These are phyloP conservation scores for Drosophila oshimai DNA, from an alignment of 1,140 invertebrate species.

Conservation along the genomic window DNA sequence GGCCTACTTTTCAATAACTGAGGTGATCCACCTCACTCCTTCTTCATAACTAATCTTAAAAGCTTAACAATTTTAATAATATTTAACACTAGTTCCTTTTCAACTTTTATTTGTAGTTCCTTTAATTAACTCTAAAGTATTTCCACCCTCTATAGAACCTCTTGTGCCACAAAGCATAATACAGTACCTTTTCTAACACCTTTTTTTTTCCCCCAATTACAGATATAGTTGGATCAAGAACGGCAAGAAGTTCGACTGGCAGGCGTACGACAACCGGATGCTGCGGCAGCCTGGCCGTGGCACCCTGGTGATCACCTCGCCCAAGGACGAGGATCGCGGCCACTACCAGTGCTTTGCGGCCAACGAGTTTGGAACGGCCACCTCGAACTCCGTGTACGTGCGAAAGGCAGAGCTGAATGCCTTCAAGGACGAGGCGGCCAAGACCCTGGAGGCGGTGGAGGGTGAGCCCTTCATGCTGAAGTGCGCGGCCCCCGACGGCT, in stretches of 20 bases:
- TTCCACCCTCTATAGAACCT: no score
- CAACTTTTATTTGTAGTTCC: no score
- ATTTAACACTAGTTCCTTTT: no score
- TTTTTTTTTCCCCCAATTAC: slow-evolving; percentile 46
- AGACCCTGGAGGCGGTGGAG: slow-evolving; percentile 89
- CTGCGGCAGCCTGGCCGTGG: slow-evolving; percentile 95
- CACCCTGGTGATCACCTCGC: slow-evolving; percentile 94
- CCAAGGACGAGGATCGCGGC: slow-evolving; percentile 95
- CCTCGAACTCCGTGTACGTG: slow-evolving; percentile 96
- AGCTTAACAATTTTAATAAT: no score
- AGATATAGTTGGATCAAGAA: slow-evolving; percentile 99
- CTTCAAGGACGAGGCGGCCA: slow-evolving; percentile 90
- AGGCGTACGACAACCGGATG: slow-evolving; percentile 96
- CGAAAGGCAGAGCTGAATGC: slow-evolving; percentile 96
- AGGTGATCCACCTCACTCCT: no score
- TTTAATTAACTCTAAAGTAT: background rate
- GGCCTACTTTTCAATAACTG: no score
- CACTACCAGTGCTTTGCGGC: slow-evolving; percentile 98
- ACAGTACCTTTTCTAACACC: background rate
- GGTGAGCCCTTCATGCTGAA: slow-evolving; percentile 93
- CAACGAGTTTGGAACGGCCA: slow-evolving; percentile 97
- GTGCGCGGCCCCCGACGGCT: slow-evolving; percentile 96
- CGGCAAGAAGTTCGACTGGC: slow-evolving; percentile 94
- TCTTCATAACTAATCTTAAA: no score
- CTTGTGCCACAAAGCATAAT: no score